Evolutionary conservation across 2,888 invertebrate genomes (phyloP), one percentile per base, ranked within the genome.

Genomic region (Ophraella communa): DNA sequence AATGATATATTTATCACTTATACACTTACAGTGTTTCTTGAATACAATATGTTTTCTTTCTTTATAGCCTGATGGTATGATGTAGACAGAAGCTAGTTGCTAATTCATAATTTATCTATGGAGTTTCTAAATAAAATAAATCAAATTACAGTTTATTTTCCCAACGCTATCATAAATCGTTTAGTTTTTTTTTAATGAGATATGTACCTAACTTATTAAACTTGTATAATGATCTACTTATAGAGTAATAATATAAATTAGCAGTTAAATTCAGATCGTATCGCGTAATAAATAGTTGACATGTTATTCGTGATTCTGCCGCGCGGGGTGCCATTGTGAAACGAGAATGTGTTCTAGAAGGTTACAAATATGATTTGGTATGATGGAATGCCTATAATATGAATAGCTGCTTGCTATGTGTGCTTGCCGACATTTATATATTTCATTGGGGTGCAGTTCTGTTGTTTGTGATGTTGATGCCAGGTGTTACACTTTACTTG

Each of bases 361-460:
- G 78, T 76, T 75, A 78, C 77, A 77, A 78, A 79, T 78, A 78
- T 74, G 76, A 78, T 78, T 78, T 75, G 67, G 73, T 76, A 75
- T 79, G 78, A 79, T 78, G 77, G 76, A 78, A 77, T 77, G 79
- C 74, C 71, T 71, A 72, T 74, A 74, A 73, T 76, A 76, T 75
- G 75, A 75, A 78, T 77, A 73, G 73, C 74, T 74, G 74, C 73
- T 72, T 70, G 75, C 68, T 51, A 51, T 27, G 27, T 51, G 49
- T 70, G 74, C 73, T 76, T 74, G 60, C 39, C 52, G 53, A 52
- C 60, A 44, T 60, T 60, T 60, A 60, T 60, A 76, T 75, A 75
- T 75, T 76, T 77, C 75, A 73, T 69, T 73, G 72, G 74, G 73
- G 72, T 70, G 72, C 68, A 62, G 58, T 33, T 49, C 47, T 44